Evolutionary conservation across 2,888 invertebrate species (phyloP).

Genomic region (Parnassius glacialis): DNA sequence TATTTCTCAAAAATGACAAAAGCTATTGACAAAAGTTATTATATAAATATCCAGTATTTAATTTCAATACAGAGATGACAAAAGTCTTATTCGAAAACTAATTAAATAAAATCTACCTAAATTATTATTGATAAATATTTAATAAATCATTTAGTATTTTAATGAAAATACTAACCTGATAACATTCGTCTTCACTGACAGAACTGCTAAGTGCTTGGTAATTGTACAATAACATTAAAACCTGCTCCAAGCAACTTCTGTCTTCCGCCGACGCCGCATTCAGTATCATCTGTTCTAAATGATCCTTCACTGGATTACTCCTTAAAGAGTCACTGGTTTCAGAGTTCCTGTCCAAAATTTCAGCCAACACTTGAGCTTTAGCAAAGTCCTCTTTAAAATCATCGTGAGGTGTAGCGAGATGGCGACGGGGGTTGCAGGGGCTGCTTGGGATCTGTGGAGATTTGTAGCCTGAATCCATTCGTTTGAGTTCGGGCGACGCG

Average conservation of each 20-base stretch:
- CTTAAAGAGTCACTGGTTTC: slow-evolving; percentile 71
- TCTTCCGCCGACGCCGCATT: slow-evolving; percentile 79
- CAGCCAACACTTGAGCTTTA: slow-evolving; percentile 72
- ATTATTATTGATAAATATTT: too few species aligned
- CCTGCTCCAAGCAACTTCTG: slow-evolving; percentile 83
- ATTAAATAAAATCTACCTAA: too few species aligned
- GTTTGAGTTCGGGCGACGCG: slow-evolving; percentile 75
- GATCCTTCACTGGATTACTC: slow-evolving; percentile 74
- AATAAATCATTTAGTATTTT: too few species aligned
- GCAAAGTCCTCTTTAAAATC: slow-evolving; percentile 76
- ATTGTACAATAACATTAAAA: slow-evolving; percentile 82
- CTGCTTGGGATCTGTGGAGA: slow-evolving; percentile 73
- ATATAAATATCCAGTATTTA: too few species aligned
- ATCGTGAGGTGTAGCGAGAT: slow-evolving; percentile 61
- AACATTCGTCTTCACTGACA: slow-evolving; percentile 79
- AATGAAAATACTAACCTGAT: slow-evolving; percentile 61
- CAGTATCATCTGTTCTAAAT: slow-evolving; percentile 74
- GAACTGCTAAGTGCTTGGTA: slow-evolving; percentile 80
- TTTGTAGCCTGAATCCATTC: slow-evolving; percentile 79
- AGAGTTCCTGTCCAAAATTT: slow-evolving; percentile 68
- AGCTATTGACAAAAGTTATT: too few species aligned
- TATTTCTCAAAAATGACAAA: too few species aligned
- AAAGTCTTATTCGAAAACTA: too few species aligned
- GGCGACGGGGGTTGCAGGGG: slow-evolving; percentile 65
- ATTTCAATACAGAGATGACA: too few species aligned